A percentile compares a stretch with the other conserved stretches of the same genome.
These are phyloP conservation scores for Lytechinus pictus DNA, from an alignment of 35 echinoderm and acorn worm genomes.

Conservation along the genomic window DNA sequence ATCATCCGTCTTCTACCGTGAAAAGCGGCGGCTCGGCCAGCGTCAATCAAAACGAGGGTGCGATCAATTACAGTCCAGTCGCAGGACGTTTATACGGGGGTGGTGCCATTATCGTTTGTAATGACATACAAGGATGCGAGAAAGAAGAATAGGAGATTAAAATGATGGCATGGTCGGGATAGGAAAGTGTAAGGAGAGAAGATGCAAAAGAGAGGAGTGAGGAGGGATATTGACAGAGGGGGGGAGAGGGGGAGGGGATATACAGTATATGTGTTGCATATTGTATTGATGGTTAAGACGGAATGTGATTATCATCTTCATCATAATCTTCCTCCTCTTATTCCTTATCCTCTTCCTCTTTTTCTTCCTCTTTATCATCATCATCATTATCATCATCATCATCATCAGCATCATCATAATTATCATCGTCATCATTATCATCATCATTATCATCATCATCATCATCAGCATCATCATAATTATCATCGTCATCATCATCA, in stretches of 20 bases:
- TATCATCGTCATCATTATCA: too few relatives aligned
- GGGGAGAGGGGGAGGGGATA: not conserved
- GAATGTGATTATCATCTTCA: too few relatives aligned
- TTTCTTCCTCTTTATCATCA: too few relatives aligned
- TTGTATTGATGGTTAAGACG: too few relatives aligned
- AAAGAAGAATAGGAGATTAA: not conserved
- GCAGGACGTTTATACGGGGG: not conserved
- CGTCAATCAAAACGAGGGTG: slow-evolving; percentile 21
- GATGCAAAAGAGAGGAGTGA: not conserved
- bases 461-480: too few relatives aligned
- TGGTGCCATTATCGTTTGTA: slow-evolving; percentile 22
- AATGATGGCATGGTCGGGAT: not conserved
- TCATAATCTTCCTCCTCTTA: too few relatives aligned
- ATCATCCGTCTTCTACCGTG: not conserved
- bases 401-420: too few relatives aligned
- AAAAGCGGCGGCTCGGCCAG: not conserved
- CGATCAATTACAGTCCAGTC: not conserved
- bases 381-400: too few relatives aligned
- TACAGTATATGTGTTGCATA: too few relatives aligned
- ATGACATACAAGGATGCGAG: not conserved
- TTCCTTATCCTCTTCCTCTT: too few relatives aligned
- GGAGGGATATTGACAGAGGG: not conserved
- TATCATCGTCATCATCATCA: too few relatives aligned
- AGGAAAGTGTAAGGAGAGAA: not conserved
- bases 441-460: too few relatives aligned